A percentile compares a stretch with the other conserved stretches of the same genome.
These are phyloP conservation scores for Capreolus pygargus DNA, from an alignment of 2,113 vertebrate genomes.

Conservation along the genomic window DNA sequence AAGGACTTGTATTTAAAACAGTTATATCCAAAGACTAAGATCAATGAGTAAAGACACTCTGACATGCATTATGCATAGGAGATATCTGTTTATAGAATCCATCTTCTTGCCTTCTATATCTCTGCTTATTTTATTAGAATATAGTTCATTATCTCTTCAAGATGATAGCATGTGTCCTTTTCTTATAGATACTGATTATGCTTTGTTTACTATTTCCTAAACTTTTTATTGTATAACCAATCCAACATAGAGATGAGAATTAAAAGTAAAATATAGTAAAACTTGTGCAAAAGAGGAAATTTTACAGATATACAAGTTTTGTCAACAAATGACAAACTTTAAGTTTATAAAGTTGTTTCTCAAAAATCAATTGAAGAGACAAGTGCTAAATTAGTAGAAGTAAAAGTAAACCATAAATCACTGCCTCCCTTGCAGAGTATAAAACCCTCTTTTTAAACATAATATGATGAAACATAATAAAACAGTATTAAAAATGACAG, in stretches of 20 bases:
- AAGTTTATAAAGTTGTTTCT: slow-evolving; percentile 85
- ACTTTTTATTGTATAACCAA: slow-evolving; percentile 73
- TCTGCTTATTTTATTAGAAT: slow-evolving; percentile 11
- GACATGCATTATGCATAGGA: not conserved
- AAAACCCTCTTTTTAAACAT: slow-evolving; percentile 76
- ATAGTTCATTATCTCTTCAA: slow-evolving; percentile 28
- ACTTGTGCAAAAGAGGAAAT: slow-evolving; percentile 80
- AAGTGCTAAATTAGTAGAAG: slow-evolving; percentile 84
- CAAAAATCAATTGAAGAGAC: slow-evolving; percentile 82
- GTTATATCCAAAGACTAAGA: not conserved
- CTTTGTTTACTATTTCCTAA: not conserved
- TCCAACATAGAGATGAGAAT: slow-evolving; percentile 79
- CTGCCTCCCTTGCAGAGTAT: slow-evolving; percentile 75
- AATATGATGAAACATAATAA: slow-evolving; percentile 62
- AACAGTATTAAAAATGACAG: slow-evolving; percentile 66
- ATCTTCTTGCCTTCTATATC: not conserved
- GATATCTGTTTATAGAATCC: not conserved
- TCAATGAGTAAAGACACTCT: not conserved
- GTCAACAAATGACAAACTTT: slow-evolving; percentile 83
- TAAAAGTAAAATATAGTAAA: slow-evolving; percentile 82
- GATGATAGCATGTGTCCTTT: slow-evolving; percentile 30
- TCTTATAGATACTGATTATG: not conserved
- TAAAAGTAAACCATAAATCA: slow-evolving; percentile 81
- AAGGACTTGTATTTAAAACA: not conserved
- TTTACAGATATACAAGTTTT: slow-evolving; percentile 83